phyloP scores from a whole-genome alignment of 2,113 vertebrate genomes.

The Lathamus discolor region DNA sequence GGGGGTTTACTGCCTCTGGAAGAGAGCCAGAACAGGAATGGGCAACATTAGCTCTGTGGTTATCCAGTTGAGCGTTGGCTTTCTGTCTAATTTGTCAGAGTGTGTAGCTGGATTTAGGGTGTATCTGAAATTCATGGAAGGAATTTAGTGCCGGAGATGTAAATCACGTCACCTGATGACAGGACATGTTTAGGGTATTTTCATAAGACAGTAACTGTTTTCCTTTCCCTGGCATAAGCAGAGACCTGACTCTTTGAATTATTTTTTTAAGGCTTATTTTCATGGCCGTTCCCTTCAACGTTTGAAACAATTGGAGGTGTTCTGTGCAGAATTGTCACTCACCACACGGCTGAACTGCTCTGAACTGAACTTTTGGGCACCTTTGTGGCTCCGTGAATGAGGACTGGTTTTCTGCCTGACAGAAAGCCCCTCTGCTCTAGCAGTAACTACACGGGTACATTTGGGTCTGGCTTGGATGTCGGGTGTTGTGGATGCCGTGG shows the following conservation, averaged over 20 bases:
- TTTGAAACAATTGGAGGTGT: background rate
- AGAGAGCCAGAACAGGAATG: background rate
- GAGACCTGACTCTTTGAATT: background rate
- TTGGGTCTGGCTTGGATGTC: background rate
- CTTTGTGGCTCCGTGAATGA: background rate
- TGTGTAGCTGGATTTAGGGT: background rate
- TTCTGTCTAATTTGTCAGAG: background rate
- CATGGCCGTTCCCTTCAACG: background rate
- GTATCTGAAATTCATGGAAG: background rate
- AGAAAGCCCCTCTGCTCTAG: background rate
- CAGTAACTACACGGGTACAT: rapidly evolving
- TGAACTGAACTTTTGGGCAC: rapidly evolving
- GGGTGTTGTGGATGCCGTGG: background rate
- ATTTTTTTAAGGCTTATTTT: background rate
- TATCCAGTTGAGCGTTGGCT: background rate
- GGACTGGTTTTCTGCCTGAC: background rate
- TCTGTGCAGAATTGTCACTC: background rate
- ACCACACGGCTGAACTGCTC: rapidly evolving
- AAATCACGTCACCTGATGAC: background rate
- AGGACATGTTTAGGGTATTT: background rate
- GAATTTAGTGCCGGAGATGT: background rate
- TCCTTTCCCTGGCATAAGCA: background rate
- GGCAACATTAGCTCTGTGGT: rapidly evolving
- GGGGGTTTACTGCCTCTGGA: background rate
- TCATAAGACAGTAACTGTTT: background rate